Conservation (phyloP, 2,797 vertebrate genomes). For the Falco novaeseelandiae region DNA sequence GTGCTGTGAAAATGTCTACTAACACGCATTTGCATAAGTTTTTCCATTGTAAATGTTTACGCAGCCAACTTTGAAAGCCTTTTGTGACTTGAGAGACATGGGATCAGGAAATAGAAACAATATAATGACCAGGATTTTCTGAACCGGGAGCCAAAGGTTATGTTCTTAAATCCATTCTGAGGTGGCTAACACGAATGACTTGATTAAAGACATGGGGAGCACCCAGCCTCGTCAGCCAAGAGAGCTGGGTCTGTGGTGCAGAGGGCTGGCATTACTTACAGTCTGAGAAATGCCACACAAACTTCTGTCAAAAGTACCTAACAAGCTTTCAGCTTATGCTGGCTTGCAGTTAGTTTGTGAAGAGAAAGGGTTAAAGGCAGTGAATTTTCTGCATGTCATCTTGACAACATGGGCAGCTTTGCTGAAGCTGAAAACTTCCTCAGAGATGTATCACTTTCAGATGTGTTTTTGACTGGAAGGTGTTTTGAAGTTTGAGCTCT, state of each 20-base stretch:
- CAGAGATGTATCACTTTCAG: slow-evolving; percentile 3
- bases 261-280: not conserved
- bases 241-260: not conserved
- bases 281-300: not conserved
- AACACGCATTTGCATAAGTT: slow-evolving; percentile 18
- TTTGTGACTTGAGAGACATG: slow-evolving; percentile 49
- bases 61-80: slow-evolving; percentile 43
- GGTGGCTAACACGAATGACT: not conserved
- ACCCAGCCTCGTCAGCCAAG: not conserved
- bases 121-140: slow-evolving; percentile 61
- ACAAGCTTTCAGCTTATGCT: not conserved
- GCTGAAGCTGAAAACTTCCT: not conserved
- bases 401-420: not conserved
- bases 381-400: not conserved
- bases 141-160: slow-evolving; percentile 15
- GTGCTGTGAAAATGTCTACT: not conserved
- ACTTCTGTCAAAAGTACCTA: not conserved
- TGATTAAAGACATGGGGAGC: not conserved
- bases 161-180: slow-evolving; percentile 36
- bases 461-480: not conserved
- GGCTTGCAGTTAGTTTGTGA: not conserved
- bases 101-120: slow-evolving; percentile 65
- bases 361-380: not conserved
- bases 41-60: slow-evolving; percentile 54
- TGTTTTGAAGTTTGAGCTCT: not conserved